Evolutionary conservation across 2,113 vertebrate species (phyloP), one percentile per base, ranked within the genome.

Genomic region (Amphilophus citrinellus): DNA sequence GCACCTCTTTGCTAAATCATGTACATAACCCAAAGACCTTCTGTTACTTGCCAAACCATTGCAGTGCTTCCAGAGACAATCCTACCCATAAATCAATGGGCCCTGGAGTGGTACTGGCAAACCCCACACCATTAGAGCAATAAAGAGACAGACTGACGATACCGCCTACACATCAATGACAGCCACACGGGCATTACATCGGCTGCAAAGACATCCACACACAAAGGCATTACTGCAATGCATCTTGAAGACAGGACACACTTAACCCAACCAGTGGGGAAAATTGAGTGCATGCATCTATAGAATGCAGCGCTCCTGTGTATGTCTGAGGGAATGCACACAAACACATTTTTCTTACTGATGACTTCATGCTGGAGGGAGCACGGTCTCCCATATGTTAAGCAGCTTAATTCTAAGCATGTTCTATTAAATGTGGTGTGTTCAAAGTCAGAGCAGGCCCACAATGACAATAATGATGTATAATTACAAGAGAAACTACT

Each of bases 51-150:
- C 84, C 89, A 92, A 92, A 89, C 87, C 80, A 68, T 77, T 83
- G 87, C 89, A 83, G 79, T 76, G 90, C 86, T 88, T 83, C 81
- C 84, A 82, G 78, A 93, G 89, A 90, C 82, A 81, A 88, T 91
- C 86, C 75, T 86, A 68, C 78, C 87, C 90, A 90, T 93, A 94
- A 94, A 94, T 94, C 91, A 92, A 75, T 79, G 81, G 39, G 47
- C 57, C 75, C 84, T 63, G 80, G 77, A 91, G 87, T 84, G 80
- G 79, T 77, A 81, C 86, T 92, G 88, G 92, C 92, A 92, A 92
- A 91, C 60, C 81, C 61, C 71, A 63, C 84, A 83, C 89, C 89
- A 89, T 93, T 92, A 89, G 84, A 87, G 88, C 88, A 87, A 92
- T 91, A 90, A 93, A 90, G 92, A 89, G 66, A 92, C 81, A 89